A percentile compares a stretch with the other conserved stretches of the same genome.
phyloP scores from a whole-genome alignment of 2,888 invertebrate genomes.

The Eueremaeus valkanovi region DNA sequence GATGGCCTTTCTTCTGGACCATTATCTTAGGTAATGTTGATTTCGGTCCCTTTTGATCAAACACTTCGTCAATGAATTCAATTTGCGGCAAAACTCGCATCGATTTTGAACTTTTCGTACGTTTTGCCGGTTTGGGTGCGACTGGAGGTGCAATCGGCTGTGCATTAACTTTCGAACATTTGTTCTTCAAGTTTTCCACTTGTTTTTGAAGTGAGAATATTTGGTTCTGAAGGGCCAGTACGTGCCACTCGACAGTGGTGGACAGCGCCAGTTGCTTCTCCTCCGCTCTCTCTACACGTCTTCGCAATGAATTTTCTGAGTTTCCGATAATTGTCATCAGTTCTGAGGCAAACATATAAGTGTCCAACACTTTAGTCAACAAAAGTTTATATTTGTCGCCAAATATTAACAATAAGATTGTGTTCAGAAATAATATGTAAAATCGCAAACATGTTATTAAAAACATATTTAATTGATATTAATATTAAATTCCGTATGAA shows the following conservation, averaged over 20 bases:
- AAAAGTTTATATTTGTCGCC: not conserved
- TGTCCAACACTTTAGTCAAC: not conserved
- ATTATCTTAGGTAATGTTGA: not conserved
- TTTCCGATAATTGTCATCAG: not conserved
- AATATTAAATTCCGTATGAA: too few relatives aligned
- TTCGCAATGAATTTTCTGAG: not conserved
- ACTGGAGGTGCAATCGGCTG: not conserved
- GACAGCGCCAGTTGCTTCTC: not conserved
- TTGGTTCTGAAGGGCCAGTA: not conserved
- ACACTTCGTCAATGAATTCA: not conserved
- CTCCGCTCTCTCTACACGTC: not conserved
- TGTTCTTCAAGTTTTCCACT: not conserved
- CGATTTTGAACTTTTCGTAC: not conserved
- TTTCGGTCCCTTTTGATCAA: not conserved
- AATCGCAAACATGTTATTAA: not conserved
- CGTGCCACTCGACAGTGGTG: not conserved
- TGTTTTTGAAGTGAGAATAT: not conserved
- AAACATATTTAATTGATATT: too few relatives aligned
- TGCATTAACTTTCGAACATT: too few relatives aligned
- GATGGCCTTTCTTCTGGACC: not conserved
- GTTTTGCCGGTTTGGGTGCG: not conserved
- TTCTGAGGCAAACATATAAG: not conserved
- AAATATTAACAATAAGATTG: not conserved
- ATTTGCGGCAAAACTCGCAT: not conserved
- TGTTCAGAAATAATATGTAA: not conserved